These are phyloP conservation scores for Peromyscus polionotus DNA, from an alignment of 2,113 vertebrate species.

Conservation along the genomic window DNA sequence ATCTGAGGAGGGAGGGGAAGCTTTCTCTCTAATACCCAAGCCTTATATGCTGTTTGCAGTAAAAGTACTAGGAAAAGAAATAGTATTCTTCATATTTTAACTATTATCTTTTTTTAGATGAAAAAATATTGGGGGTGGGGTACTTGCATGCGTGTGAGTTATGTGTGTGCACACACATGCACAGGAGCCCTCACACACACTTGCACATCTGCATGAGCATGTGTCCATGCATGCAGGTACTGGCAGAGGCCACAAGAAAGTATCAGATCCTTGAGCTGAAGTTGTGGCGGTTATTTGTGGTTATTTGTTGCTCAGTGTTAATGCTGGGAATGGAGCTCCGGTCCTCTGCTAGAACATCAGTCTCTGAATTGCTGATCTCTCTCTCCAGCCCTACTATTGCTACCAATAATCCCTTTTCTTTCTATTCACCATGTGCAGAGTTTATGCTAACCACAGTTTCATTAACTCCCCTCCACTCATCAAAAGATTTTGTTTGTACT, in stretches of 20 bases:
- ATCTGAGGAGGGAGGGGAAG: not conserved
- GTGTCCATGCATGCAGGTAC: not conserved
- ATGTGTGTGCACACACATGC: no score
- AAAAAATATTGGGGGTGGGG: not conserved
- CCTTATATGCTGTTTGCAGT: not conserved
- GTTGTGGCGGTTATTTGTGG: not conserved
- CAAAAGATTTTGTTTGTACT: slow-evolving; percentile 30
- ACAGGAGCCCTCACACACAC: no score
- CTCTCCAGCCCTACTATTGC: not conserved
- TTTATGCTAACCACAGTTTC: not conserved
- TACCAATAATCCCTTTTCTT: not conserved
- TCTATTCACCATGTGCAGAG: not conserved
- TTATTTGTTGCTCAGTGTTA: not conserved
- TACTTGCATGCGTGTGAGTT: not conserved
- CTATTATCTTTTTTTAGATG: not conserved
- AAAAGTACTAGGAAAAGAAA: not conserved
- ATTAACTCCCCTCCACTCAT: not conserved
- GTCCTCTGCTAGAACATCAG: not conserved
- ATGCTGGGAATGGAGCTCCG: not conserved
- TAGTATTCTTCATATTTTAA: not conserved
- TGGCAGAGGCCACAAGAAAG: not conserved
- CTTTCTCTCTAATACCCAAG: not conserved
- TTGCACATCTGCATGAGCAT: not conserved
- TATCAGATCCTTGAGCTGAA: not conserved
- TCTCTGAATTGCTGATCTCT: not conserved